A percentile compares a stretch with the other conserved stretches of the same genome.
Conservation (phyloP, 2,888 invertebrate species). For the Plagodis pulveraria region DNA sequence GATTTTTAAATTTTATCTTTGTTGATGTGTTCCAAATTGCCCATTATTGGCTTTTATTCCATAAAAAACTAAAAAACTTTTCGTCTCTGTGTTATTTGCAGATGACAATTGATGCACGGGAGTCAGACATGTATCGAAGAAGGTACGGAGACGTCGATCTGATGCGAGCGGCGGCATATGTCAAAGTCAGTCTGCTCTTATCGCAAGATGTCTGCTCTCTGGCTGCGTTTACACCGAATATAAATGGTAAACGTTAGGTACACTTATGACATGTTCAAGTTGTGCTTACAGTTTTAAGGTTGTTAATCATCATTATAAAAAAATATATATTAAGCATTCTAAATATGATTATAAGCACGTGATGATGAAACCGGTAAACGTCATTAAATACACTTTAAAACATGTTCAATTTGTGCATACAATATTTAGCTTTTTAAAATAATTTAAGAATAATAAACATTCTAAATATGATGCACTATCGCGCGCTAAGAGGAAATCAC, state of each 20-base stretch:
- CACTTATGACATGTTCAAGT: neutral
- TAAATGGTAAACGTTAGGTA: conserved; percentile 7
- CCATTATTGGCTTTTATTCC: too few species aligned
- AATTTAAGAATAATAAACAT: too few species aligned
- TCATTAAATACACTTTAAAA: too few species aligned
- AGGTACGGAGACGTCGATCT: conserved; percentile 62
- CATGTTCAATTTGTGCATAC: too few species aligned
- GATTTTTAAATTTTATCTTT: too few species aligned
- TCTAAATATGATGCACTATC: too few species aligned
- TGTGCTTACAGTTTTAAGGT: neutral
- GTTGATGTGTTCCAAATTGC: too few species aligned
- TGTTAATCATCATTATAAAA: neutral
- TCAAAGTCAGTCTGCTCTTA: conserved; percentile 69
- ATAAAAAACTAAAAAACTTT: conserved; percentile 1
- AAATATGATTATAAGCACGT: too few species aligned
- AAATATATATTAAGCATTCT: too few species aligned
- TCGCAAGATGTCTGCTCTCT: conserved; percentile 48
- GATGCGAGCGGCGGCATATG: conserved; percentile 60
- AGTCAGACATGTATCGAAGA: conserved; percentile 53
- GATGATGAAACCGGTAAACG: too few species aligned
- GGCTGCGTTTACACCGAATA: conserved; percentile 50
- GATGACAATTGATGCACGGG: conserved; percentile 20
- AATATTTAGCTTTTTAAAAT: too few species aligned
- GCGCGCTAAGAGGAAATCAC: too few species aligned
- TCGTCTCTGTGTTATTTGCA: conserved; percentile 1